Conservation (phyloP, 2,113 vertebrate genomes). For the Chaenocephalus aceratus region DNA sequence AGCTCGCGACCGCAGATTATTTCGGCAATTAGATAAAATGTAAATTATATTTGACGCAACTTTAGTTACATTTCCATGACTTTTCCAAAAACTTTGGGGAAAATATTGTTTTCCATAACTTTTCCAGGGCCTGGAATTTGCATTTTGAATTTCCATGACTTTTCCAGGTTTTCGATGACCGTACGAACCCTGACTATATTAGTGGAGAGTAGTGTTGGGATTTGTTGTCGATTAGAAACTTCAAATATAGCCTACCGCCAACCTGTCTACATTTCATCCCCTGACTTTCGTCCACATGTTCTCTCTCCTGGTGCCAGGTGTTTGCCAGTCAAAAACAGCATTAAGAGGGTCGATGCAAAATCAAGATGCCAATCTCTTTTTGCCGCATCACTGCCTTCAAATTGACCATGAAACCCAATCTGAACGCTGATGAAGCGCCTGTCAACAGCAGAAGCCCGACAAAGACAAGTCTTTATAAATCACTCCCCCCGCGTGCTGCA, state of each 20-base stretch:
- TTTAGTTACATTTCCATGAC: too few species aligned
- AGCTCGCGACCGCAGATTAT: too few species aligned
- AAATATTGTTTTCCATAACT: too few species aligned
- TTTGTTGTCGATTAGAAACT: not conserved
- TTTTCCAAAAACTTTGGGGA: too few species aligned
- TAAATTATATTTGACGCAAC: too few species aligned
- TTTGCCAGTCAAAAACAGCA: conserved; percentile 35
- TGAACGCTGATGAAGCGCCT: conserved; percentile 73
- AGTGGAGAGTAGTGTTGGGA: too few species aligned
- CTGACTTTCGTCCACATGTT: not conserved
- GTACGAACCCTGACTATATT: too few species aligned
- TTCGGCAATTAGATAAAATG: too few species aligned
- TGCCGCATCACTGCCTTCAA: conserved; percentile 62
- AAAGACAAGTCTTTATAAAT: conserved; percentile 75
- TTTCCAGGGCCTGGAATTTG: too few species aligned
- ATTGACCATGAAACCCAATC: conserved; percentile 74
- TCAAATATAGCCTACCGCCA: not conserved
- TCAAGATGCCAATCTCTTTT: conserved; percentile 50
- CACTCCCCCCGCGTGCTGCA: conserved; percentile 37
- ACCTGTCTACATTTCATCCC: not conserved
- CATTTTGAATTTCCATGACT: too few species aligned
- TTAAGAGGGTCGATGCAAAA: conserved; percentile 4
- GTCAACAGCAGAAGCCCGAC: conserved; percentile 60
- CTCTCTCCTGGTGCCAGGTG: not conserved
- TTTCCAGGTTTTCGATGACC: too few species aligned